Evolutionary conservation across 2,113 vertebrate genomes (phyloP).

Genomic region (Sander vitreus): DNA sequence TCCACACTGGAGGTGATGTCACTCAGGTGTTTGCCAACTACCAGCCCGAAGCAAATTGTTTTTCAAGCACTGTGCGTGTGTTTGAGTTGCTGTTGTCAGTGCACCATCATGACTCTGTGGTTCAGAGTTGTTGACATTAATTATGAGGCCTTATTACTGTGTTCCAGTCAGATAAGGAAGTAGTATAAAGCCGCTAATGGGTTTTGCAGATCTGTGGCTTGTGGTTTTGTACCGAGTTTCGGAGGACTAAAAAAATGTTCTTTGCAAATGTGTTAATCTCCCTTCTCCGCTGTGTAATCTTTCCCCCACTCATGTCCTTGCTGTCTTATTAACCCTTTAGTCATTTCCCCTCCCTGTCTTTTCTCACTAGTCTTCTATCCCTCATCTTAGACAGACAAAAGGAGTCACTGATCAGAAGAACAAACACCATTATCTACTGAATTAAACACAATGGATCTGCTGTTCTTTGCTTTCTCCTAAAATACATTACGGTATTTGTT

Average conservation of each 20-base stretch:
- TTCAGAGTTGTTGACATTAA: slow-evolving; percentile 21
- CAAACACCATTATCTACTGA: slow-evolving; percentile 56
- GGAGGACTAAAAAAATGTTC: neutral
- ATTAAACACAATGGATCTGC: slow-evolving; percentile 43
- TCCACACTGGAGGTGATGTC: slow-evolving; percentile 64
- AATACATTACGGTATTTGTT: neutral
- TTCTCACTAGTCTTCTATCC: neutral
- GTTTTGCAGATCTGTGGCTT: slow-evolving; percentile 25
- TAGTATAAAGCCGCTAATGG: neutral
- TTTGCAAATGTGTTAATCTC: slow-evolving; percentile 2
- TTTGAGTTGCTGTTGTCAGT: slow-evolving; percentile 14
- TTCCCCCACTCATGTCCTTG: neutral
- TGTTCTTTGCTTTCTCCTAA: slow-evolving; percentile 21
- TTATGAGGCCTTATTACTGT: slow-evolving; percentile 1
- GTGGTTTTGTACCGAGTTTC: slow-evolving; percentile 24
- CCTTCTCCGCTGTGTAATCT: neutral
- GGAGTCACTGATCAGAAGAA: slow-evolving; percentile 49
- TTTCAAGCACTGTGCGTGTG: slow-evolving; percentile 28
- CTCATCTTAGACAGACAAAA: slow-evolving; percentile 26
- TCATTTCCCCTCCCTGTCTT: neutral
- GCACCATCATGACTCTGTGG: slow-evolving; percentile 14
- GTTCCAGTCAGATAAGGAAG: slow-evolving; percentile 13
- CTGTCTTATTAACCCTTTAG: neutral
- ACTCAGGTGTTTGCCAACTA: slow-evolving; percentile 52
- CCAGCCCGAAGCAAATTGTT: slow-evolving; percentile 30